Conservation (phyloP, 2,888 invertebrate genomes). For the Pteria penguin region DNA sequence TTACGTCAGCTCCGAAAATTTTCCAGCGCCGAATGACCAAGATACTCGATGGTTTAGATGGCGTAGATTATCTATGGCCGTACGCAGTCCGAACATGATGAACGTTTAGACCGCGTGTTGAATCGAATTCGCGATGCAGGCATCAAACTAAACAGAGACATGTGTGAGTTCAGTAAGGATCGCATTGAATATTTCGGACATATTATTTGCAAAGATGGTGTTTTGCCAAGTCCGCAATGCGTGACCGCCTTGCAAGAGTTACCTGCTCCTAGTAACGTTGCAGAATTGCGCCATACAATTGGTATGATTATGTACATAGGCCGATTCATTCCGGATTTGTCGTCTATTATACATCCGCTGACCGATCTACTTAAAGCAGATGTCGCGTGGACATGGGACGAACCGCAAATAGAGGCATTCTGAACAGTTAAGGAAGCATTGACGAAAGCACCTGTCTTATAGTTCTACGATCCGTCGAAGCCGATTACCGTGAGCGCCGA, state of each 20-base stretch:
- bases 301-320: constrained; percentile 15
- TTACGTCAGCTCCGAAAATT: too few species aligned
- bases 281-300: too few species aligned
- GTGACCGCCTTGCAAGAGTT: too few species aligned
- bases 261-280: constrained; percentile 3
- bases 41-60: too few species aligned
- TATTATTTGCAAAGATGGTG: too few species aligned
- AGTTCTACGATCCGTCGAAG: constrained; percentile 6
- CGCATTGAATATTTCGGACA: constrained; percentile 13
- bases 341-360: not conserved
- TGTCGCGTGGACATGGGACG: constrained; percentile 8
- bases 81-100: constrained; percentile 41
- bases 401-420: constrained; percentile 2
- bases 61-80: constrained; percentile 40
- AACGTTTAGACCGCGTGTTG: constrained; percentile 31
- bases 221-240: too few species aligned
- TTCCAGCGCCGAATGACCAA: too few species aligned
- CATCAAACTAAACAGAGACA: constrained; percentile 48
- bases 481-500: constrained; percentile 13
- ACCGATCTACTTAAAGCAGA: constrained; percentile 12
- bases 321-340: constrained; percentile 13
- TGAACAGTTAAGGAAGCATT: not conserved
- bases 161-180: constrained; percentile 31
- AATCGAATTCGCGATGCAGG: constrained; percentile 27
- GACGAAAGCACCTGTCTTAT: constrained; percentile 16